These are phyloP conservation scores for Allobates femoralis DNA, from an alignment of 2,797 vertebrate species.

Conservation along the genomic window DNA sequence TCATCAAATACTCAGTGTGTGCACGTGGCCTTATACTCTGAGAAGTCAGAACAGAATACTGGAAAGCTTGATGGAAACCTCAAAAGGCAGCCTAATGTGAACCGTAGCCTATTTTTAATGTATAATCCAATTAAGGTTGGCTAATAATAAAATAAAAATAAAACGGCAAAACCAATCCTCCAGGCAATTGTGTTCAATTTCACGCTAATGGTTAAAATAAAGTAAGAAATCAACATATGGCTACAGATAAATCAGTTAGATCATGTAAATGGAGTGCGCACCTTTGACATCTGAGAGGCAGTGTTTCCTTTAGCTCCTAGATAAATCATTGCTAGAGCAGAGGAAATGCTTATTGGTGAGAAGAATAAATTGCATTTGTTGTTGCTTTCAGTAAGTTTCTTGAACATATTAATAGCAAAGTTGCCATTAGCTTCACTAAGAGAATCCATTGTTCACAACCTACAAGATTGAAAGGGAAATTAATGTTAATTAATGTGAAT, in stretches of 20 bases:
- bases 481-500: not conserved
- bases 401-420: slow-evolving; percentile 76
- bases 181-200: too few species aligned
- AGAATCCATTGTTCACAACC: slow-evolving; percentile 67
- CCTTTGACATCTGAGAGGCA: slow-evolving; percentile 71
- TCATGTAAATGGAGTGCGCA: slow-evolving; percentile 47
- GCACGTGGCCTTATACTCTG: too few species aligned
- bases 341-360: slow-evolving; percentile 71
- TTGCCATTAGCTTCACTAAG: slow-evolving; percentile 68
- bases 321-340: slow-evolving; percentile 72
- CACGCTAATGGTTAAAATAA: not conserved
- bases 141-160: too few species aligned
- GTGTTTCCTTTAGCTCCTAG: slow-evolving; percentile 69
- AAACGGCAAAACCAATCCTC: too few species aligned
- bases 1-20: too few species aligned
- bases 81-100: too few species aligned
- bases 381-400: slow-evolving; percentile 68
- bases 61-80: too few species aligned
- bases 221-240: not conserved
- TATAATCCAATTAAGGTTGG: too few species aligned
- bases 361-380: slow-evolving; percentile 73
- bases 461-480: not conserved
- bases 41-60: too few species aligned
- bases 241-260: not conserved
- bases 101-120: too few species aligned